phyloP scores from a whole-genome alignment of 2,113 vertebrate species.

The Prunella himalayana region DNA sequence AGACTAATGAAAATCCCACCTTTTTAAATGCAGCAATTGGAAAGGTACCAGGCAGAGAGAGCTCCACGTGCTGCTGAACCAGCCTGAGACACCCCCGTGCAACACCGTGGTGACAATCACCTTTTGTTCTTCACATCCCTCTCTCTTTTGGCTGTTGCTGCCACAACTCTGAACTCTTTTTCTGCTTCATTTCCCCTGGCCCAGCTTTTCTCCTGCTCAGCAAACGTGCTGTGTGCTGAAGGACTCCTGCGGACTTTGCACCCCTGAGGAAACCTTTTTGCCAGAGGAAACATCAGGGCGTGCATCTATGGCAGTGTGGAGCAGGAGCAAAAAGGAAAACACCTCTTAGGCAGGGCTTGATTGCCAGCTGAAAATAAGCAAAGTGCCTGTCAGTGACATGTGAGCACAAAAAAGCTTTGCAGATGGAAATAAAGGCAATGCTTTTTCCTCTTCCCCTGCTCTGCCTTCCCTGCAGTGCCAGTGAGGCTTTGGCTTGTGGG shows the following conservation, averaged over 20 bases:
- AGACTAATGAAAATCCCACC: neutral
- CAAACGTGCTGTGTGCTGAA: accelerated
- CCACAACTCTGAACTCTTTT: neutral
- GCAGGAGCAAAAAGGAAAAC: neutral
- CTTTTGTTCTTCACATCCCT: slow-evolving; percentile 17
- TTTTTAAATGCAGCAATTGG: neutral
- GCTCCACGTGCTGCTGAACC: neutral
- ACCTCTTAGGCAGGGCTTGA: neutral
- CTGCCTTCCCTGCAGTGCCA: slow-evolving; percentile 8
- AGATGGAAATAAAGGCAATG: slow-evolving; percentile 24
- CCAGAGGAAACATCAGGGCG: neutral
- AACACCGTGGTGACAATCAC: neutral
- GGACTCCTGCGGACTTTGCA: neutral
- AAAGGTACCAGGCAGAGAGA: neutral
- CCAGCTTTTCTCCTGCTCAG: slow-evolving; percentile 17
- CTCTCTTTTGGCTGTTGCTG: neutral
- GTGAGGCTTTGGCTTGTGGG: neutral
- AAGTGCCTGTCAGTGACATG: slow-evolving; percentile 17
- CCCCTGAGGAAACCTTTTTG: slow-evolving; percentile 9
- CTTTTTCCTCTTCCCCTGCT: neutral
- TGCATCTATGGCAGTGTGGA: neutral
- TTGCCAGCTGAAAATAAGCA: slow-evolving; percentile 16
- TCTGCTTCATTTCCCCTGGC: slow-evolving; percentile 17
- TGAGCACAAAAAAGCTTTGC: slow-evolving; percentile 27
- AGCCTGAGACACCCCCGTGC: neutral